phyloP scores from a whole-genome alignment of 2,797 vertebrate genomes.

The Molossus alvarezi region DNA sequence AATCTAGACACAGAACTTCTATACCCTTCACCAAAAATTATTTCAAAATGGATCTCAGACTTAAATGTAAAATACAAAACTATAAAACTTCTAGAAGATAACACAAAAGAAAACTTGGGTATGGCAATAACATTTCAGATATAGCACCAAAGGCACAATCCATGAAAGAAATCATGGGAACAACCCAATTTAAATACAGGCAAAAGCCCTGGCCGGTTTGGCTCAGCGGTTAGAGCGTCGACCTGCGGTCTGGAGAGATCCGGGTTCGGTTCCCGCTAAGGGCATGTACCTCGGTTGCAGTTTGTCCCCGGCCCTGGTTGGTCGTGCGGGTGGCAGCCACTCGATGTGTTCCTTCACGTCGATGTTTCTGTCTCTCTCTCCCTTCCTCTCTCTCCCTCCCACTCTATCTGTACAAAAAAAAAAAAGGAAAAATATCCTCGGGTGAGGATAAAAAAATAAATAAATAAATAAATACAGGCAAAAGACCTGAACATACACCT shows the following conservation, averaged over 20 bases:
- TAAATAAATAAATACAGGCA: conserved; percentile 44
- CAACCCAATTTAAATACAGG: background rate
- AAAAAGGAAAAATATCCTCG: too few species aligned
- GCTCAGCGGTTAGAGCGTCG: too few species aligned
- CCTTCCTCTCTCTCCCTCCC: too few species aligned
- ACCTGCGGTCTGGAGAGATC: too few species aligned
- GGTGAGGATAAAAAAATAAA: too few species aligned
- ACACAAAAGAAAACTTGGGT: background rate
- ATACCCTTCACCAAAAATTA: background rate
- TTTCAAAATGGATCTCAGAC: conserved; percentile 9
- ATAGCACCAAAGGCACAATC: background rate
- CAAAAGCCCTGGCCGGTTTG: background rate
- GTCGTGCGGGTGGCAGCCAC: too few species aligned
- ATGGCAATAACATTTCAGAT: background rate
- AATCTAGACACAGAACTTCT: background rate
- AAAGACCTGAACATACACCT: background rate
- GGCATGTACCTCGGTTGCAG: too few species aligned
- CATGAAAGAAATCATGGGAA: background rate
- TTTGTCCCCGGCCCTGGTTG: too few species aligned
- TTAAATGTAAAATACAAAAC: background rate
- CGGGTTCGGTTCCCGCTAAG: too few species aligned
- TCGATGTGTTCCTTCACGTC: too few species aligned
- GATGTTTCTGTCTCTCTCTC: too few species aligned
- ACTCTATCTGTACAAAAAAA: too few species aligned
- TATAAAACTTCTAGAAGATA: background rate